Evolutionary conservation across 2,888 invertebrate genomes (phyloP), one percentile per base, ranked within the genome.

Genomic region (Heliconius ethilla): DNA sequence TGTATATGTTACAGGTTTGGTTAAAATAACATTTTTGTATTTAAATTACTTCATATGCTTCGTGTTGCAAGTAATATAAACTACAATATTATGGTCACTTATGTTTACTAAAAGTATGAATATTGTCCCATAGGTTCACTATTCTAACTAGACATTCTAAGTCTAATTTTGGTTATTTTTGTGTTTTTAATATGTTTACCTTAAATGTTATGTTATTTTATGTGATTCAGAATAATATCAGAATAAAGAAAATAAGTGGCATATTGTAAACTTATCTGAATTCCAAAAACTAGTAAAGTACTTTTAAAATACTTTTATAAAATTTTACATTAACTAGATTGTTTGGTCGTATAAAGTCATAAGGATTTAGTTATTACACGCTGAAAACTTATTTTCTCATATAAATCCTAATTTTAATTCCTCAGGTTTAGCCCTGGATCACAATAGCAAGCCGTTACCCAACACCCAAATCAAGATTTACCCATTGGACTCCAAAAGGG

Each of bases 401-500:
- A 62, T 15, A 40, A 73, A 27, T 59, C 40, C 7, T 10, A 25
- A 25, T 29, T 15, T 75, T 25, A 9, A 33, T 67, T 67, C 81
- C 83, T 7, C 86, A 95, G 97, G 97, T 75, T 92, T 96, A 80
- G 94, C 96, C 0, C 87, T 96, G 45, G 96, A 96, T 87, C 88
- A 88, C 78, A 89, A 91, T 80, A 96, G 96, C 86, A 94, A 95
- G 83, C 96, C 96, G 0, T 88, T 97, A 1, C 80, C 89, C 2
- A 89, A 92, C 63, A 95, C 95, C 0, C 87, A 91, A 70, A 86
- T 97, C 0, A 89, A 90, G 0, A 87, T 94, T 0, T 92, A 92
- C 82, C 88, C 93, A 0, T 85, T 90, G 70, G 89, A 92, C 78
- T 83, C 92, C 22, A 90, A 90, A 81, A 82, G 88, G 29, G 81